Conservation (phyloP, 2,888 invertebrate genomes). For the Teleogryllus oceanicus region DNA sequence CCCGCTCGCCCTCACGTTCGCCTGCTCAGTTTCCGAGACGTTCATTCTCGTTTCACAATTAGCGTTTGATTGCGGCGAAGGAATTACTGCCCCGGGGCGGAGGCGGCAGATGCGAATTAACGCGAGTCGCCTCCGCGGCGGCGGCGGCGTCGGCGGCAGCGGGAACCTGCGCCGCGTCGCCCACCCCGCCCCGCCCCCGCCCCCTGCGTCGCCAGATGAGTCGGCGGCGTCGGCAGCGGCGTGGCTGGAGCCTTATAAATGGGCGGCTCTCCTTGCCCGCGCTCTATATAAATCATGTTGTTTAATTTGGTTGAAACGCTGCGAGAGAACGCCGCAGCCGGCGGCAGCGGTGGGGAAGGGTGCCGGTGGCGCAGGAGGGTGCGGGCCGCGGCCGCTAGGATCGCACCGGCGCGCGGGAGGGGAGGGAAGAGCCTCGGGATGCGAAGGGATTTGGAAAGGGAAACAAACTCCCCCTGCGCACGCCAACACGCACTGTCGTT, state of each 20-base stretch:
- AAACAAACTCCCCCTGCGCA: no score
- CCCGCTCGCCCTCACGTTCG: no score
- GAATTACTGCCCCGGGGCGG: not conserved
- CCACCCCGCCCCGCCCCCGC: not conserved
- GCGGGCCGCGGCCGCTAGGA: no score
- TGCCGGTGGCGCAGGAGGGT: not conserved
- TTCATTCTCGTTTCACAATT: slow-evolving; percentile 18
- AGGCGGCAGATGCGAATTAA: not conserved
- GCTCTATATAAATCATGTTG: slow-evolving; percentile 18
- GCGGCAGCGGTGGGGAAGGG: not conserved
- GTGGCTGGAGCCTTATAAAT: slow-evolving; percentile 4
- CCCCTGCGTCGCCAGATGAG: not conserved
- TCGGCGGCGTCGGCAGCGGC: not conserved
- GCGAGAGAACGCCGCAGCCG: not conserved
- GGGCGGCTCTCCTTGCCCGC: slow-evolving; percentile 7
- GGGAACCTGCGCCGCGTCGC: not conserved
- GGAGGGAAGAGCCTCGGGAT: no score
- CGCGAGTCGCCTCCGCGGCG: not conserved
- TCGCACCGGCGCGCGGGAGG: no score
- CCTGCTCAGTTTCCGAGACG: not conserved
- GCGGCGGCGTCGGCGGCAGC: not conserved
- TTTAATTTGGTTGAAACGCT: slow-evolving; percentile 18
- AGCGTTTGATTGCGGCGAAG: slow-evolving; percentile 18
- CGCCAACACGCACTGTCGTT: no score
- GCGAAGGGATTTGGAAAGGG: no score